These are phyloP conservation scores for Bursaphelenchus okinawaensis DNA, from an alignment of 2,888 invertebrate genomes.

Conservation along the genomic window DNA sequence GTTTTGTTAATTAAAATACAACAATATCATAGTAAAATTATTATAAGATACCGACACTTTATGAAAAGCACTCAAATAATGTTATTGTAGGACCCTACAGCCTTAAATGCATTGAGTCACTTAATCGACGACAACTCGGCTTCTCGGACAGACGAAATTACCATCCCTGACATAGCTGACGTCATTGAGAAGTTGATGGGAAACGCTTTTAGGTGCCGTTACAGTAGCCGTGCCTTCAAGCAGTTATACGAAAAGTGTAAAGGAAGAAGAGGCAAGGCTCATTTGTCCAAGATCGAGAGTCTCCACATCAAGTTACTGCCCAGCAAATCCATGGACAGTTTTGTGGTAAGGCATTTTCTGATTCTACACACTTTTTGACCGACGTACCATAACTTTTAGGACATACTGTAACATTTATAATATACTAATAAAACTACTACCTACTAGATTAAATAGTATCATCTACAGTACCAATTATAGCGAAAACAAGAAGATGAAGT, in stretches of 20 bases:
- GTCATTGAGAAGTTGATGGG: constrained; percentile 98
- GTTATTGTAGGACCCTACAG: constrained; percentile 20
- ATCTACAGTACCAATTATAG: too few relatives aligned
- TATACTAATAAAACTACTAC: too few relatives aligned
- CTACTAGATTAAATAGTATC: too few relatives aligned
- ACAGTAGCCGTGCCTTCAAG: constrained; percentile 82
- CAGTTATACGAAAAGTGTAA: constrained; percentile 35
- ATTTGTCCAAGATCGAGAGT: constrained; percentile 14
- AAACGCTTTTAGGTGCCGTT: constrained; percentile 88
- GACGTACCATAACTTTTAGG: too few relatives aligned
- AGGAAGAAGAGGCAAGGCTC: neutral
- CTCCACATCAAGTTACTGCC: constrained; percentile 17
- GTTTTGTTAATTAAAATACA: too few relatives aligned
- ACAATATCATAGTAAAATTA: too few relatives aligned
- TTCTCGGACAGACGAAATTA: constrained; percentile 20
- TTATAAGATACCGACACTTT: too few relatives aligned
- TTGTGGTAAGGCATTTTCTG: neutral
- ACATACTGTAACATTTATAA: too few relatives aligned
- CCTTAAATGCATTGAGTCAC: constrained; percentile 62
- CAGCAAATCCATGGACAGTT: constrained; percentile 6
- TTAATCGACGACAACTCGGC: constrained; percentile 85
- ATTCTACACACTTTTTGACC: too few relatives aligned
- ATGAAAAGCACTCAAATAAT: too few relatives aligned
- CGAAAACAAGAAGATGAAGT: too few relatives aligned
- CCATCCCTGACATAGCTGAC: constrained; percentile 69